These are phyloP conservation scores for Sarcophaga subvicina DNA, from an alignment of 2,888 invertebrate species.

Conservation along the genomic window DNA sequence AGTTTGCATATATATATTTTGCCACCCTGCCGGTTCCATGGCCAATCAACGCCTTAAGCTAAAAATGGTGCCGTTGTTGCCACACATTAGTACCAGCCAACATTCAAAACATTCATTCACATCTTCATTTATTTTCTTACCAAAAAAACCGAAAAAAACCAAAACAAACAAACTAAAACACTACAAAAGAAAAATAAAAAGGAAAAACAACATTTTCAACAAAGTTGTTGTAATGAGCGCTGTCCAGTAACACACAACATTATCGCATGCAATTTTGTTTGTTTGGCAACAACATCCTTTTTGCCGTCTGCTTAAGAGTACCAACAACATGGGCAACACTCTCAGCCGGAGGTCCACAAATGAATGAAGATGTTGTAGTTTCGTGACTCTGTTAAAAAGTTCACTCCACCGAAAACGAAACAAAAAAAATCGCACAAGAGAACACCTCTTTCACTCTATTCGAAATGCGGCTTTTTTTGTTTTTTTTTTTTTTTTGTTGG, in stretches of 20 bases:
- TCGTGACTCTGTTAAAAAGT: constrained; percentile 77
- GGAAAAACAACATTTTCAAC: constrained; percentile 14
- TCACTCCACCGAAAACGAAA: not conserved
- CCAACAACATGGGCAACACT: constrained; percentile 36
- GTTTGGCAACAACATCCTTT: constrained; percentile 12
- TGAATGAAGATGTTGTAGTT: constrained; percentile 80
- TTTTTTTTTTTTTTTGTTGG: not conserved
- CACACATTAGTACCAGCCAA: constrained; percentile 66
- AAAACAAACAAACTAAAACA: constrained; percentile 17
- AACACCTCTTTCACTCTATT: constrained; percentile 7
- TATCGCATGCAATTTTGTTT: constrained; percentile 72
- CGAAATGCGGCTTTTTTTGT: not conserved
- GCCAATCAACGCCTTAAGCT: constrained; percentile 77
- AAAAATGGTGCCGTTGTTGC: constrained; percentile 68
- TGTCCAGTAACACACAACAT: constrained; percentile 68
- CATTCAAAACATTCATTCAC: constrained; percentile 69
- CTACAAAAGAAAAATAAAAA: not conserved
- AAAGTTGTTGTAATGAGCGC: constrained; percentile 71
- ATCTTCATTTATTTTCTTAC: constrained; percentile 65
- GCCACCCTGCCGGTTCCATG: constrained; percentile 76
- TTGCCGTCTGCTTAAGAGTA: constrained; percentile 20
- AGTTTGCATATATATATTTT: constrained; percentile 69
- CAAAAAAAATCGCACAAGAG: not conserved
- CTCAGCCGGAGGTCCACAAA: constrained; percentile 74
- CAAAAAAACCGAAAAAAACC: not conserved